Evolutionary conservation across 1,140 invertebrate genomes (phyloP).

Genomic region (Drosophila pectinifera): DNA sequence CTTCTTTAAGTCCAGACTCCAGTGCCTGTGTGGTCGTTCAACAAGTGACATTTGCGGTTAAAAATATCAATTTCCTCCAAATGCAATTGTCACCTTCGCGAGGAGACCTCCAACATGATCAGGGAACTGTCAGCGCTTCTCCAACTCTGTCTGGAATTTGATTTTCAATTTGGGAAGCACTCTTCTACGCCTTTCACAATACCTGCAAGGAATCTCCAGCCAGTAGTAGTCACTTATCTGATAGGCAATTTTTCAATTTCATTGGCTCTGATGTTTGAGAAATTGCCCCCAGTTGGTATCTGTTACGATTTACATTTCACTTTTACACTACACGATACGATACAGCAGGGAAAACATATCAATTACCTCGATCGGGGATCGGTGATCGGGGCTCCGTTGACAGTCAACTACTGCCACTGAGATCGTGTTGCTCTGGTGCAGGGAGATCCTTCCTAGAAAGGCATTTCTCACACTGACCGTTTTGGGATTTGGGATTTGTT

Average conservation of each 20-base stretch:
- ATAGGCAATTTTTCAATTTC: slow-evolving; percentile 79
- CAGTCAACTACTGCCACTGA: slow-evolving; percentile 52
- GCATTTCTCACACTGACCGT: slow-evolving; percentile 72
- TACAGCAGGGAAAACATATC: slow-evolving; percentile 69
- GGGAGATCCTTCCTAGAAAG: slow-evolving; percentile 71
- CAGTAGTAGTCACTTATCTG: slow-evolving; percentile 61
- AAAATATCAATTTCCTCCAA: slow-evolving; percentile 75
- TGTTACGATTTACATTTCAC: slow-evolving; percentile 78
- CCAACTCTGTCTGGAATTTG: slow-evolving; percentile 15
- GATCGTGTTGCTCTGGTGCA: slow-evolving; percentile 16
- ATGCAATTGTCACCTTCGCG: slow-evolving; percentile 72
- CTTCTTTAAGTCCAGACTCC: neutral
- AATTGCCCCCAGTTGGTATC: slow-evolving; percentile 64
- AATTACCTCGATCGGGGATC: slow-evolving; percentile 70
- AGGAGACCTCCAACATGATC: slow-evolving; percentile 37
- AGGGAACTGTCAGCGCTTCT: slow-evolving; percentile 58
- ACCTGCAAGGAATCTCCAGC: slow-evolving; percentile 8
- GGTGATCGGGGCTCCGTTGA: slow-evolving; percentile 46
- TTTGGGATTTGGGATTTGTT: slow-evolving; percentile 76
- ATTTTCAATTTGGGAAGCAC: slow-evolving; percentile 37
- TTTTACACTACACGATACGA: slow-evolving; percentile 45
- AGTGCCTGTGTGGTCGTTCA: slow-evolving; percentile 63
- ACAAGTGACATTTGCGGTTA: slow-evolving; percentile 48
- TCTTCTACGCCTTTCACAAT: neutral
- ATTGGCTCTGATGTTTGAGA: slow-evolving; percentile 69